Evolutionary conservation across 2,797 vertebrate species (phyloP).

Genomic region (Apogon talboti): DNA sequence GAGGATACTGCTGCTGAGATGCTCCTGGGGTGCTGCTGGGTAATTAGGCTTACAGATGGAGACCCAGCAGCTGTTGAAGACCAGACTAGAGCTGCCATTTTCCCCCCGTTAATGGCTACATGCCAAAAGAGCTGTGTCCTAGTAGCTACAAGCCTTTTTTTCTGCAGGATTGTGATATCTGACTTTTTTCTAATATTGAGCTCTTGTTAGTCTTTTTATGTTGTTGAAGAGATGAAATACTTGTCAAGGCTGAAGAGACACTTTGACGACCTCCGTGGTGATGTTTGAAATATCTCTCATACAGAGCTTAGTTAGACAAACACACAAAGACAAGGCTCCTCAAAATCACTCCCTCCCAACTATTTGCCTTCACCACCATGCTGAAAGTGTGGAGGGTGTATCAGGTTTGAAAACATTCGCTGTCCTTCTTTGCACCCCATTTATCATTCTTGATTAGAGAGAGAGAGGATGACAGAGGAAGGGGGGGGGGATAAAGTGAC

Average conservation of each 20-base stretch:
- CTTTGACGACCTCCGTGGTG: constrained; percentile 37
- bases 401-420: constrained; percentile 69
- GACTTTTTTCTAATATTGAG: constrained; percentile 17
- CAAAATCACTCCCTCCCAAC: constrained; percentile 26
- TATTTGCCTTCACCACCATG: constrained; percentile 19
- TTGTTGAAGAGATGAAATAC: constrained; percentile 28
- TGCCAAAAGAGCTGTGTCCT: constrained; percentile 45
- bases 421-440: constrained; percentile 69
- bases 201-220: background rate
- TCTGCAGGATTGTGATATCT: constrained; percentile 25
- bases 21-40: constrained; percentile 64
- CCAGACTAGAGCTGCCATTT: constrained; percentile 55
- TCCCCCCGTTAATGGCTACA: constrained; percentile 46
- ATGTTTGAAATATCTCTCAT: constrained; percentile 70
- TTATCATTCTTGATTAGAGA: constrained; percentile 80
- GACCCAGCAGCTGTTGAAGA: constrained; percentile 69
- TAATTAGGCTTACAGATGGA: constrained; percentile 75
- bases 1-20: constrained; percentile 57
- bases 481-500: constrained; percentile 54
- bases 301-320: constrained; percentile 66
- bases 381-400: constrained; percentile 49
- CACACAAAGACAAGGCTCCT: constrained; percentile 48
- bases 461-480: constrained; percentile 51
- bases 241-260: constrained; percentile 55
- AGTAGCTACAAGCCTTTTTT: constrained; percentile 42